Base-by-base conservation (phyloP, 2,888 invertebrate species). In the Coecobrya sp. region DNA sequence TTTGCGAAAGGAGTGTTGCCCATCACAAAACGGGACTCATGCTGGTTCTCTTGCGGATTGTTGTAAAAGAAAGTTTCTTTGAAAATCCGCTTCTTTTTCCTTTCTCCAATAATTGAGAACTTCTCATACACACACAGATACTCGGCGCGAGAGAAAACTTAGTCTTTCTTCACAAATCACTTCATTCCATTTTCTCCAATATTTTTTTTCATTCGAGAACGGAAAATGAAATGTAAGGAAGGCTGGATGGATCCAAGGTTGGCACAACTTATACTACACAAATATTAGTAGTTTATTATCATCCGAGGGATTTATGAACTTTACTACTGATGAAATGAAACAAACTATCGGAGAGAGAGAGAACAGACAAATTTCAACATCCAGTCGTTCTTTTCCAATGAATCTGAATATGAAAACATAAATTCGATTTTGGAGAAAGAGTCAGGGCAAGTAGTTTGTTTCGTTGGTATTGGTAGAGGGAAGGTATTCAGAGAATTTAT, bases 301-400 rank as follows among this genome's bases (percentile, higher is more conserved):
- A 76, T 90, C 85, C 85, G 0, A 76, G 85, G 91, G 86, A 91
- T 86, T 91, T 86, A 91, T 81, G 76, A 91, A 79, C 42, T 89
- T 89, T 89, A 62, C 70, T 73, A 52, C 52, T 5, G 13, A 16
- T 19, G 22, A 76, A 87, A 62, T 59, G 45, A 85, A 65, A 68
- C 68, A 87, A 79, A 79, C 52, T 79, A 79, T 79, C 55, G 49
- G 25, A 10, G 19, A 76, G n/a, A 10, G 8, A 45, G 42, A n/a
- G 68, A 45, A 27, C 25, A 25, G 30, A 45, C 30, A 62, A 62
- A 13, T 82, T 82, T 13, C 62, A 81, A 59, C 27, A n/a, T n/a
- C n/a, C n/a, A n/a, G n/a, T 81, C 59, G 42, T 42, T 36, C 42
- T n/a, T n/a, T n/a, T 59, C 27, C 16, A 85, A 13, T 45, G 68